Evolutionary conservation across 2,797 vertebrate species (phyloP).

Genomic region (Astyanax mexicanus): DNA sequence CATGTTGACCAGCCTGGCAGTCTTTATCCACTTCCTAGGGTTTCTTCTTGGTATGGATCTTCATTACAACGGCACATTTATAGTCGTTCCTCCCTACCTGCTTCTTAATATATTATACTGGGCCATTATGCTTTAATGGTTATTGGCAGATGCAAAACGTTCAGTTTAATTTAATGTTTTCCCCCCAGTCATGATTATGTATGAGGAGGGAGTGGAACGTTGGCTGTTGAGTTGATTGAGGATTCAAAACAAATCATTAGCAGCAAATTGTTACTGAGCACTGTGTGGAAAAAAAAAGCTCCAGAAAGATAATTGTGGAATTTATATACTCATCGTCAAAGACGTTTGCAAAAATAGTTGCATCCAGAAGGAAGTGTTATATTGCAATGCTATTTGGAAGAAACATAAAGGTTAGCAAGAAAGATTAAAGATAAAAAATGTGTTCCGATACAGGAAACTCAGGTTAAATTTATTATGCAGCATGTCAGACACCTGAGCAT

Average conservation of each 20-base stretch:
- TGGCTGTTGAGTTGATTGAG: constrained; percentile 24
- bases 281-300: neutral
- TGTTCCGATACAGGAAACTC: too few relatives aligned
- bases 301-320: neutral
- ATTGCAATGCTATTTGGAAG: too few relatives aligned
- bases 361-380: too few relatives aligned
- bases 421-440: too few relatives aligned
- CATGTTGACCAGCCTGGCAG: neutral
- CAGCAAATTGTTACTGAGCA: neutral
- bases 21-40: neutral
- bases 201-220: constrained; percentile 34
- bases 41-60: constrained; percentile 37
- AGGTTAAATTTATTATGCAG: too few relatives aligned
- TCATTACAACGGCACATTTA: constrained; percentile 40
- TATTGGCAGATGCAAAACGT: constrained; percentile 53
- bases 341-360: too few relatives aligned
- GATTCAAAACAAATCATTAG: constrained; percentile 18
- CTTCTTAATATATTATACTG: constrained; percentile 36
- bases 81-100: constrained; percentile 9
- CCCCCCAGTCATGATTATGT: constrained; percentile 29
- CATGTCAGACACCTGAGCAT: too few relatives aligned
- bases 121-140: constrained; percentile 44
- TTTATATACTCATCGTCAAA: too few relatives aligned
- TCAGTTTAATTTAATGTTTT: constrained; percentile 32
- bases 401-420: too few relatives aligned